Percentiles rank a stretch among this genome's conserved stretches.
Conservation (phyloP, 2,888 invertebrate species). For the Plagiodera versicolora region DNA sequence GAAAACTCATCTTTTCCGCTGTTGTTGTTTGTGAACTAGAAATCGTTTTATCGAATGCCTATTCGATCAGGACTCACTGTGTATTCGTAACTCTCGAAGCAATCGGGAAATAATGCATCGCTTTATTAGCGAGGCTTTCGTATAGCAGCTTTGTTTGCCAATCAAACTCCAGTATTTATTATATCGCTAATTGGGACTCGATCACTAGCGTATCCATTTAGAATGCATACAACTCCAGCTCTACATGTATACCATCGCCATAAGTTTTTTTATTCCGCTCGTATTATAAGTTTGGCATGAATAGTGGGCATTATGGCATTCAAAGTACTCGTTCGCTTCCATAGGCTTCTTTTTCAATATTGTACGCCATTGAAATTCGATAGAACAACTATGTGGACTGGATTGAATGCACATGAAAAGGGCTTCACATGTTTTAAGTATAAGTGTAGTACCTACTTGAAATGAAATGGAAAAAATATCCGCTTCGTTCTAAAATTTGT, state of each 20-base stretch:
- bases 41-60: neutral
- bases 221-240: neutral
- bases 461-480: too few relatives aligned
- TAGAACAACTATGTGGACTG: neutral
- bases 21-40: too few relatives aligned
- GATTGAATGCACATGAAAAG: neutral
- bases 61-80: neutral
- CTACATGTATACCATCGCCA: neutral
- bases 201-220: conserved; percentile 30
- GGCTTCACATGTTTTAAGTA: neutral
- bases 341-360: neutral
- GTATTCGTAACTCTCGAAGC: neutral
- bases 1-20: too few relatives aligned
- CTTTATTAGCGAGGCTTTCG: conserved; percentile 41
- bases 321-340: neutral
- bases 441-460: too few relatives aligned
- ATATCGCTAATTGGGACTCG: conserved; percentile 39
- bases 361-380: neutral
- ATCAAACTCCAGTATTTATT: conserved; percentile 43
- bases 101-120: conserved; percentile 33
- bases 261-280: conserved; percentile 12
- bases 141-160: conserved; percentile 41
- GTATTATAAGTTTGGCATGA: conserved; percentile 1
- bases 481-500: too few relatives aligned
- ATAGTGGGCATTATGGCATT: neutral